Evolutionary conservation across 2,113 vertebrate species (phyloP).

Genomic region (Haemorhous mexicanus): DNA sequence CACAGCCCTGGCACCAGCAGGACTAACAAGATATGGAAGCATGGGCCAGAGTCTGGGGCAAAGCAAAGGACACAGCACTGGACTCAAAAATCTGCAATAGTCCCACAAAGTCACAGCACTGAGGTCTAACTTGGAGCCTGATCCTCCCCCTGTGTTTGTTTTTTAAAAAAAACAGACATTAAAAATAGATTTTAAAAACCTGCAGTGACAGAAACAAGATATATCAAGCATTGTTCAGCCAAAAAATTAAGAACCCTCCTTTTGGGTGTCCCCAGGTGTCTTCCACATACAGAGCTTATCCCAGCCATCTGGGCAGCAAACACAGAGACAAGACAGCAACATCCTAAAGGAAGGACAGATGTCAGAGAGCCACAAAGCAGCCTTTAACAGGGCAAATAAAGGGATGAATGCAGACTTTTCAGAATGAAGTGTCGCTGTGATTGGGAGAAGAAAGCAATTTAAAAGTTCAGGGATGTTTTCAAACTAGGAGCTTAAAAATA

Average conservation of each 20-base stretch:
- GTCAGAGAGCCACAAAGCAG: neutral
- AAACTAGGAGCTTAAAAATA: neutral
- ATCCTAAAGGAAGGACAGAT: neutral
- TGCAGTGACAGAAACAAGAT: neutral
- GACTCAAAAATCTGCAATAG: neutral
- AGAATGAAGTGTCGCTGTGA: neutral
- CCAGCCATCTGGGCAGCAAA: neutral
- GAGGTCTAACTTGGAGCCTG: neutral
- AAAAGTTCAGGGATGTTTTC: neutral
- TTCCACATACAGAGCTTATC: neutral
- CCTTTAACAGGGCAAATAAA: neutral
- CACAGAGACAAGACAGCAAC: neutral
- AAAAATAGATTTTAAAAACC: neutral
- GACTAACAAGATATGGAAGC: no score
- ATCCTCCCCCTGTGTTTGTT: neutral
- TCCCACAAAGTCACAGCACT: neutral
- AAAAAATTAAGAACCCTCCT: neutral
- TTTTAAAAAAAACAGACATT: neutral
- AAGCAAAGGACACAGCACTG: fast-evolving
- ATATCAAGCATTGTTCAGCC: neutral
- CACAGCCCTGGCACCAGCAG: neutral
- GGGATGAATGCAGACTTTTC: neutral
- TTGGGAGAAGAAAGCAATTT: neutral
- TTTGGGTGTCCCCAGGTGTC: neutral
- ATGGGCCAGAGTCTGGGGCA: neutral